Conservation (phyloP, 2,888 invertebrate species). For the Tenthredo distinguenda region DNA sequence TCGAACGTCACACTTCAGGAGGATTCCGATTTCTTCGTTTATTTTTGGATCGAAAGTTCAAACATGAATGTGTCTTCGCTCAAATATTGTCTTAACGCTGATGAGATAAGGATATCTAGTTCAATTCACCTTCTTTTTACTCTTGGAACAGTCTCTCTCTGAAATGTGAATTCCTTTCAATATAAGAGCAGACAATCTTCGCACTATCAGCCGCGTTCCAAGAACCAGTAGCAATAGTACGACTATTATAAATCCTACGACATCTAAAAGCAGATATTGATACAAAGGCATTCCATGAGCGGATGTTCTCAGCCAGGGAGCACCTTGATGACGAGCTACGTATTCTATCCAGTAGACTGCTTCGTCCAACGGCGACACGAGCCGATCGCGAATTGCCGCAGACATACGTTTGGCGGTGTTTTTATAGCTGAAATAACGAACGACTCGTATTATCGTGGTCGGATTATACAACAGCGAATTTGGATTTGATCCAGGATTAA, state of each 20-base stretch:
- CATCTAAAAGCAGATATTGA: constrained; percentile 71
- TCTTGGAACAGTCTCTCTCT: neutral
- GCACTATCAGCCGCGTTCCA: constrained; percentile 18
- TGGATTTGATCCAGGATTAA: neutral
- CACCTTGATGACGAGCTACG: constrained; percentile 81
- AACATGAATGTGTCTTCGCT: neutral
- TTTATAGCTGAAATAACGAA: constrained; percentile 78
- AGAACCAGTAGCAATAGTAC: constrained; percentile 41
- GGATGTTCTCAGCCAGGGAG: constrained; percentile 79
- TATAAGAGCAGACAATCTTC: neutral
- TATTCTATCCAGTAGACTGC: constrained; percentile 85
- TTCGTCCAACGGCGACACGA: constrained; percentile 81
- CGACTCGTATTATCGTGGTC: neutral
- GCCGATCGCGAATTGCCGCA: constrained; percentile 81
- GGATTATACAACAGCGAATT: neutral
- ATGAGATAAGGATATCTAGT: neutral
- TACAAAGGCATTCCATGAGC: constrained; percentile 79
- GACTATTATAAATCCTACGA: constrained; percentile 53
- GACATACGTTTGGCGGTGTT: constrained; percentile 79
- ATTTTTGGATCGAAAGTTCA: neutral
- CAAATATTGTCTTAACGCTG: neutral
- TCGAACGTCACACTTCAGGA: neutral
- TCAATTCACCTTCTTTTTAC: constrained; percentile 15
- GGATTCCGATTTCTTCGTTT: neutral
- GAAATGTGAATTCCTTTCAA: neutral